Evolutionary conservation across 1,140 invertebrate species (phyloP).

Genomic region (Aphis craccivora): DNA sequence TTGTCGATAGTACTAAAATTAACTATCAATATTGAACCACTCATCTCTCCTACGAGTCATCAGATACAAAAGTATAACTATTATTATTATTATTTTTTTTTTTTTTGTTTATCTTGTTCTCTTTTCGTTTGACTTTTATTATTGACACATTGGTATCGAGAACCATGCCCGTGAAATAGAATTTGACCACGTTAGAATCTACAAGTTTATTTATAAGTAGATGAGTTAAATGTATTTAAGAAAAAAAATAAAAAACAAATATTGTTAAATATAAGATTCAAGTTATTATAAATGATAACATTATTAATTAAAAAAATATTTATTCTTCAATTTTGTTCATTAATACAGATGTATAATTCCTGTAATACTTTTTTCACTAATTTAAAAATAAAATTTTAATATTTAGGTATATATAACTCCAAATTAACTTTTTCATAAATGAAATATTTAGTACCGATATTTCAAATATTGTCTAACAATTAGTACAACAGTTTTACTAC

Average conservation of each 20-base stretch:
- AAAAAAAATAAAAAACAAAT: neutral
- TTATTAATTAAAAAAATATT: neutral
- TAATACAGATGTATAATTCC: neutral
- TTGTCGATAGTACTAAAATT: neutral
- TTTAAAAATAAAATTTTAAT: neutral
- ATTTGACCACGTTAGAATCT: neutral
- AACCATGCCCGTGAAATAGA: neutral
- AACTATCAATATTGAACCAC: neutral
- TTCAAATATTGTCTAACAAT: neutral
- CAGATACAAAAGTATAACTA: neutral
- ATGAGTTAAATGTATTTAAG: neutral
- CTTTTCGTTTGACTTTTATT: constrained; percentile 15
- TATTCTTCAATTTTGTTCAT: no score
- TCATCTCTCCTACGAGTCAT: neutral
- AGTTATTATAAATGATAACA: neutral
- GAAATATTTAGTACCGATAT: neutral
- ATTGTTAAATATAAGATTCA: neutral
- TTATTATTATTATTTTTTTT: neutral
- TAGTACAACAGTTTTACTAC: no score
- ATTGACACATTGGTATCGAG: neutral
- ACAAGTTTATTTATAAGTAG: neutral
- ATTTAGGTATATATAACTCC: no score
- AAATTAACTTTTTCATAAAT: no score
- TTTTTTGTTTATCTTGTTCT: neutral
- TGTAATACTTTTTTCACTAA: neutral